A percentile compares a stretch with the other conserved stretches of the same genome.
These are phyloP conservation scores for Dicyrtomina minuta DNA, from an alignment of 2,888 invertebrate genomes.

Conservation along the genomic window DNA sequence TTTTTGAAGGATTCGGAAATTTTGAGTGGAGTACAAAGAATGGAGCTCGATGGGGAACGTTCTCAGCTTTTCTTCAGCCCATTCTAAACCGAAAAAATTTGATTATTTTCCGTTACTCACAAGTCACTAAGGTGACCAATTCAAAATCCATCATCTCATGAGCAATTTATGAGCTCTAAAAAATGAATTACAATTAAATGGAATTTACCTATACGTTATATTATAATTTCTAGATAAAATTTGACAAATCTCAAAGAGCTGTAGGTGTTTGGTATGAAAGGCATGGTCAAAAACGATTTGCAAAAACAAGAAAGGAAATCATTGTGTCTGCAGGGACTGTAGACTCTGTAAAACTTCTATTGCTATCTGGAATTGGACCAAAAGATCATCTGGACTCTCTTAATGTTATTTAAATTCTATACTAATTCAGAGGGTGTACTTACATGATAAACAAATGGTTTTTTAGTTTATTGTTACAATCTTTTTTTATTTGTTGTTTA, in stretches of 20 bases:
- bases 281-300: conserved; percentile 16
- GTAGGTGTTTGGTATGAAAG: conserved; percentile 19
- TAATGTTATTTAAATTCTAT: background rate
- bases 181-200: background rate
- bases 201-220: no score
- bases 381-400: conserved; percentile 15
- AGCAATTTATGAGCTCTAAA: no score
- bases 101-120: conserved; percentile 42
- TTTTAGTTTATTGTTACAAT: no score
- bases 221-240: conserved; percentile 10
- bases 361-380: conserved; percentile 27
- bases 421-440: no score
- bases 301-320: conserved; percentile 15
- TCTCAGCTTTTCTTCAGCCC: conserved; percentile 43
- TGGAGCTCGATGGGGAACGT: conserved; percentile 44
- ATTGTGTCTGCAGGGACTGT: conserved; percentile 22
- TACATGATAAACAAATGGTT: no score
- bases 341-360: conserved; percentile 20
- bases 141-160: no score
- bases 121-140: conserved; percentile 41
- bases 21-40: conserved; percentile 45
- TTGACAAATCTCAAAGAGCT: conserved; percentile 21
- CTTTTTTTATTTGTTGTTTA: background rate
- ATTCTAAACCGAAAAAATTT: conserved; percentile 39
- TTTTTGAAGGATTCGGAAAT: conserved; percentile 41